Evolutionary conservation across 2,888 invertebrate species (phyloP), one percentile per base, ranked within the genome.

Genomic region (Euplexia lucipara): DNA sequence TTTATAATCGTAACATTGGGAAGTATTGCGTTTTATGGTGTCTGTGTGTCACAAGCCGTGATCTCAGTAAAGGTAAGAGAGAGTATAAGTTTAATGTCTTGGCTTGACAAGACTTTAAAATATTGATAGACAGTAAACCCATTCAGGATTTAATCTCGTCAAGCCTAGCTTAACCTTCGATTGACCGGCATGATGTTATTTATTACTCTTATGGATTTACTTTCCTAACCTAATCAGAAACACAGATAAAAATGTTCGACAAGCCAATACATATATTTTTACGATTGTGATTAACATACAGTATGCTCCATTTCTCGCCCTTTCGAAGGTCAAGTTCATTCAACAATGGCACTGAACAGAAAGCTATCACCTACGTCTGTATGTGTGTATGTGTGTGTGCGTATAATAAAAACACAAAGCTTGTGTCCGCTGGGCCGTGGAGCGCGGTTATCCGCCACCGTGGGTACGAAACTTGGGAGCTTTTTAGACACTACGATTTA

Each of bases 361-460:
- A 44, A 63, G 35, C 45, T 48, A 41, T 49, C 42, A 42, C 18
- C 22, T 9, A 10, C 3, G 22, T 35, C 35, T 30, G 45, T 22
- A 0, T 4, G 8, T 53, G 3, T 53, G 26, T 52, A 1, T 57
- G 30, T 61, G 34, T 60, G 22, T 60, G 48, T 72, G 63, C 20
- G 68, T 67, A 53, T 57, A 71, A 79, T 62, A 72, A 74, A 70
- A 81, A 74, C 47, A 80, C 62, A 78, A 71, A 75, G 70, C 61
- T 58, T 20, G 60, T 59, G 73, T 56, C 53, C 70, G 32, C 58
- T 81, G 72, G 69, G 20, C 78, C 82, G 71, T 82, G 70, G 49
- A 57, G 52, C 63, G 67, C 47, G 75, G 80, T 83, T 80, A 71
- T 42, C 79, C 75, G 58, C 64, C 48, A 45, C 48, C 76, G 76